A percentile compares a stretch with the other conserved stretches of the same genome.
Evolutionary conservation across 1,140 invertebrate genomes (phyloP).

Genomic region (Lamellibrachia luymesi): DNA sequence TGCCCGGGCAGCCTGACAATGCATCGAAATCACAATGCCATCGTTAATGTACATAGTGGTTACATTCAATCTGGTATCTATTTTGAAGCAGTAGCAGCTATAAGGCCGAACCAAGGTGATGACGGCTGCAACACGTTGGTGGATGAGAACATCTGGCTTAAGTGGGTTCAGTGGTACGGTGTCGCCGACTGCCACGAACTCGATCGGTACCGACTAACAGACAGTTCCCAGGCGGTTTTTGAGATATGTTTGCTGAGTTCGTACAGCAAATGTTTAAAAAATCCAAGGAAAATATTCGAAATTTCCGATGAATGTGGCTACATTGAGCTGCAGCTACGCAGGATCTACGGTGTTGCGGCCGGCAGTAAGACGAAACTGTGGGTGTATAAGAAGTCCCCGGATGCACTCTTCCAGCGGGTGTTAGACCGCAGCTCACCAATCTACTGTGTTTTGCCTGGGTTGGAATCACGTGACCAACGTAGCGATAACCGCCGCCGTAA

Average conservation of each 20-base stretch:
- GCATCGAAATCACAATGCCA: constrained; percentile 1
- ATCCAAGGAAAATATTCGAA: constrained; percentile 22
- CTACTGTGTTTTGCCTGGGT: no score
- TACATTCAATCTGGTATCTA: no score
- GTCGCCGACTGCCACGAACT: constrained; percentile 15
- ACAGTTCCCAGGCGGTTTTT: constrained; percentile 14
- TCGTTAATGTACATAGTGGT: no score
- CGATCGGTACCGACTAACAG: constrained; percentile 14
- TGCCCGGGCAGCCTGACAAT: not conserved
- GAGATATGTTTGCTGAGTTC: constrained; percentile 22
- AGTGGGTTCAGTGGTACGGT: constrained; percentile 20
- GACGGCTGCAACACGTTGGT: not conserved
- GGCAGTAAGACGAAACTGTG: constrained; percentile 8
- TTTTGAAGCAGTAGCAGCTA: no score
- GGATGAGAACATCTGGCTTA: no score
- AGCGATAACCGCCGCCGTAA: no score
- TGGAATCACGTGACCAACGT: no score
- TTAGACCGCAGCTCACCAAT: not conserved
- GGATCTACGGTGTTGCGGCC: constrained; percentile 9
- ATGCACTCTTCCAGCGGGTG: not conserved
- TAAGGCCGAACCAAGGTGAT: no score
- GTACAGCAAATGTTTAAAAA: constrained; percentile 12
- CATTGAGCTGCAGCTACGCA: constrained; percentile 21
- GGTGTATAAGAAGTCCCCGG: constrained; percentile 18
- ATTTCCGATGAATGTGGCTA: constrained; percentile 14